phyloP scores from a whole-genome alignment of 1,140 invertebrate genomes.

The Drosophila novamexicana region DNA sequence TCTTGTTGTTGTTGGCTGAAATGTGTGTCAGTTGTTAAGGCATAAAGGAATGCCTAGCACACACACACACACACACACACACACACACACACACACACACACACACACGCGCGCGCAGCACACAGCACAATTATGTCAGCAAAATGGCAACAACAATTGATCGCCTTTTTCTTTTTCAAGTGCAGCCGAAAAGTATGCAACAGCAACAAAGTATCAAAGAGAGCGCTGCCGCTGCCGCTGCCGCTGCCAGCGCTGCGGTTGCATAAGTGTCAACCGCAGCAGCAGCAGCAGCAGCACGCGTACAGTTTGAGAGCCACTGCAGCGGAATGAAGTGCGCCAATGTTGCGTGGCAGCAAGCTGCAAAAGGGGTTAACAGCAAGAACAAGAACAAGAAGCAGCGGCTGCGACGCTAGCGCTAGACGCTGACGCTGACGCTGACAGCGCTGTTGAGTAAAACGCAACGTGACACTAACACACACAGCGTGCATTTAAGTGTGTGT shows the following conservation, averaged over 20 bases:
- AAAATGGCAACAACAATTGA: conserved; percentile 50
- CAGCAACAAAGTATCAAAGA: conserved; percentile 15
- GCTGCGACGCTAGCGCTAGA: conserved; percentile 4
- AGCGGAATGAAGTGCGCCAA: conserved; percentile 17
- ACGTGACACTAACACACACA: conserved; percentile 16
- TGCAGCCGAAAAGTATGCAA: conserved; percentile 52
- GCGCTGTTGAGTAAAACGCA: conserved; percentile 18
- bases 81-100: not conserved
- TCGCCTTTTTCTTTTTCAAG: conserved; percentile 51
- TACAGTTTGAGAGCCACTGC: conserved; percentile 59
- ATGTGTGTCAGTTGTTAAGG: conserved; percentile 62
- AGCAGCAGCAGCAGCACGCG: conserved; percentile 19
- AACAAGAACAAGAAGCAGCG: conserved; percentile 1
- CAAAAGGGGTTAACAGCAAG: conserved; percentile 15
- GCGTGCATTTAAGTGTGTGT: not conserved
- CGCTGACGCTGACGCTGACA: not conserved
- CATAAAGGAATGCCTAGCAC: conserved; percentile 26
- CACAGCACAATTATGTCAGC: conserved; percentile 69
- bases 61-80: not conserved
- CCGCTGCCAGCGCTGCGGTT: conserved; percentile 52
- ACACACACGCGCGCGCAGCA: not conserved
- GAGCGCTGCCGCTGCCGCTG: conserved; percentile 26
- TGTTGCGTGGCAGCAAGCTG: conserved; percentile 38
- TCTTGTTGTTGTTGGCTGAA: conserved; percentile 19
- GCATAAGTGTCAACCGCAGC: conserved; percentile 74